A percentile compares a stretch with the other conserved stretches of the same genome.
Evolutionary conservation across 2,797 vertebrate species (phyloP).

Genomic region (Gambusia yucatana): DNA sequence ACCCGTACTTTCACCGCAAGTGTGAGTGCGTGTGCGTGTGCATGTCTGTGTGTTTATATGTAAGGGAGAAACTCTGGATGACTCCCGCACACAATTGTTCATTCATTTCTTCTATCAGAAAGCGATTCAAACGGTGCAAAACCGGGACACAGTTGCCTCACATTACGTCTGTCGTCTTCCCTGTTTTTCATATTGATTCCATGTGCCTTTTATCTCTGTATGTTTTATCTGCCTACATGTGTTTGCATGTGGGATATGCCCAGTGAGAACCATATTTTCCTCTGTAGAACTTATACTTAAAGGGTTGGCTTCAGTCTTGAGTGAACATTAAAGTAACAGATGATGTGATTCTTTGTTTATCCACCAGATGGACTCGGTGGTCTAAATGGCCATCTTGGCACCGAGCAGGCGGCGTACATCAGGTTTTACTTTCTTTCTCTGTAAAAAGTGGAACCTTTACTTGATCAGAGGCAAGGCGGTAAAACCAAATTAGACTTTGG

Average conservation of each 20-base stretch:
- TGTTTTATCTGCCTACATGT: conserved; percentile 31
- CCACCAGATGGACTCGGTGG: conserved; percentile 75
- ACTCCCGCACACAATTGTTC: conserved; percentile 58
- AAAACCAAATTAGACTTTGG: conserved; percentile 25
- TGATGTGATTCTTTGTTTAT: conserved; percentile 39
- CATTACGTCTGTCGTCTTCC: conserved; percentile 72
- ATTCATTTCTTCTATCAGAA: conserved; percentile 45
- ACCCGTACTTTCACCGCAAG: conserved; percentile 48
- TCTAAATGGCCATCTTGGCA: conserved; percentile 50
- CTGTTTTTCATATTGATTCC: conserved; percentile 15
- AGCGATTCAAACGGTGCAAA: conserved; percentile 35
- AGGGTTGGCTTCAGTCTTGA: conserved; percentile 15
- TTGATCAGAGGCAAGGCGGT: conserved; percentile 34
- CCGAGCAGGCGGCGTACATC: not conserved
- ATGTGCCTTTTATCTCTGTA: conserved; percentile 23
- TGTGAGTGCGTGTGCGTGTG: conserved; percentile 30
- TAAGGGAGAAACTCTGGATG: conserved; percentile 64
- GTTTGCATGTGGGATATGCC: conserved; percentile 21
- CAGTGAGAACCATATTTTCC: conserved; percentile 40
- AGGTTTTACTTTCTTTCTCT: conserved; percentile 34
- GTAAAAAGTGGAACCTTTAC: conserved; percentile 51
- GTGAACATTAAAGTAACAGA: conserved; percentile 33
- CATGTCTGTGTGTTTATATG: conserved; percentile 34
- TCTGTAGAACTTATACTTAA: conserved; percentile 9
- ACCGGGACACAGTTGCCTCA: conserved; percentile 66